Conservation (phyloP, 2,888 invertebrate species). For the Dione juno region DNA sequence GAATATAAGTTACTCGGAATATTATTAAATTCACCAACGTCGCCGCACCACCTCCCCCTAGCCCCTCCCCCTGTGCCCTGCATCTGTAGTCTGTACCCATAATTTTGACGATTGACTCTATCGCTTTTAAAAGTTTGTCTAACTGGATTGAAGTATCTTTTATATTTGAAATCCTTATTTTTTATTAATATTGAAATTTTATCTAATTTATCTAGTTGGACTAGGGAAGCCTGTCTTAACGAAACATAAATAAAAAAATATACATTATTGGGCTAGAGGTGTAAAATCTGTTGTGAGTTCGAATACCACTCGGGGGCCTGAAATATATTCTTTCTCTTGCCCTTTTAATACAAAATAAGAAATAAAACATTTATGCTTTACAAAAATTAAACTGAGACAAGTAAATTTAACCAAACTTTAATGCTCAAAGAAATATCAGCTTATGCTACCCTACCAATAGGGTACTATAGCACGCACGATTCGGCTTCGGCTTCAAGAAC, state of each 20-base stretch:
- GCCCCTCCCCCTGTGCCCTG: not conserved
- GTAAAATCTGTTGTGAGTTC: too few species aligned
- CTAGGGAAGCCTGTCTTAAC: too few species aligned
- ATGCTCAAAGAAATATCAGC: not conserved
- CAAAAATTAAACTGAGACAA: not conserved
- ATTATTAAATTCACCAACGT: conserved; percentile 31
- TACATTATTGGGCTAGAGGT: too few species aligned
- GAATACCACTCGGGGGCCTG: too few species aligned
- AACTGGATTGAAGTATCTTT: not conserved
- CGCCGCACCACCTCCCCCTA: conserved; percentile 9
- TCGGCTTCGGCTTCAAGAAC: not conserved
- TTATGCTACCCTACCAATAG: conserved; percentile 11
- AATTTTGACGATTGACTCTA: conserved; percentile 5
- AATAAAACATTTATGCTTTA: not conserved
- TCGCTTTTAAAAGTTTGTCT: not conserved
- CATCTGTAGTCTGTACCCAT: not conserved
- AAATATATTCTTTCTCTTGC: too few species aligned
- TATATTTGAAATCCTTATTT: not conserved
- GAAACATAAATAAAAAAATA: too few species aligned
- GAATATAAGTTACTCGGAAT: conserved; percentile 28
- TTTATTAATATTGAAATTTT: too few species aligned
- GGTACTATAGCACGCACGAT: not conserved
- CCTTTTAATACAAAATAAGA: not conserved
- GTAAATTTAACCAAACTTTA: not conserved
- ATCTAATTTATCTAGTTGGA: too few species aligned